Evolutionary conservation across 2,888 invertebrate genomes (phyloP), one percentile per base, ranked within the genome.

Genomic region (Subacronicta megacephala): DNA sequence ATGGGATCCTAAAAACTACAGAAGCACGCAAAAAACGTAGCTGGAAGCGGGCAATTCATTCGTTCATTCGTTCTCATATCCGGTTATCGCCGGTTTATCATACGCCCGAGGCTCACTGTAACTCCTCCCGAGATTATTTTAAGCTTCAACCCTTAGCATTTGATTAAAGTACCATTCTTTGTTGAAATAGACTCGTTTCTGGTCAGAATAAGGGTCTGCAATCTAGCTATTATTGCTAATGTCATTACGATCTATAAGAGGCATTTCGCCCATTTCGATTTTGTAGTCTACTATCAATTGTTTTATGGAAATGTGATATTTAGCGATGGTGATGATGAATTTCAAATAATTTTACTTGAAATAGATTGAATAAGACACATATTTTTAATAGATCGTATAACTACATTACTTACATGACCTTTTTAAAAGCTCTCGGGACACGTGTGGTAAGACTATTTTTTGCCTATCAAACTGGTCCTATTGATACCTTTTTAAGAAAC

Each of bases 61-160:
- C 88, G 83, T 85, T 82, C 87, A 89, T 90, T 90, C 88, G 83
- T 86, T 81, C 87, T 85, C 88, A 90, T 92, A 91, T 90, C 89
- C 88, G 88, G 89, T 90, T 93, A 93, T 93, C 91, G 85, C 78
- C 85, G 84, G 87, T 92, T 92, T 90, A 93, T 93, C 92, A 92
- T 91, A 85, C 83, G 90, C 91, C 88, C 80, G 79, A 80, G 84
- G 92, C 85, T 84, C 71, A 72, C 78, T 84, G 83, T 88, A 82
- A 88, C 87, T 86, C 82, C 86, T 79, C 77, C 81, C 84, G 78
- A 91, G 90, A 91, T 92, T 91, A 92, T 92, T 91, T 90, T 89
- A 91, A 91, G 89, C 83, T 84, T 83, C 85, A 88, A 87, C 90
- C 91, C 90, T 90, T 87, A 89, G 88, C 85, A 83, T 92, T 85